Conservation (phyloP, 2,888 invertebrate genomes). For the Hirtodrosophila cameraria region DNA sequence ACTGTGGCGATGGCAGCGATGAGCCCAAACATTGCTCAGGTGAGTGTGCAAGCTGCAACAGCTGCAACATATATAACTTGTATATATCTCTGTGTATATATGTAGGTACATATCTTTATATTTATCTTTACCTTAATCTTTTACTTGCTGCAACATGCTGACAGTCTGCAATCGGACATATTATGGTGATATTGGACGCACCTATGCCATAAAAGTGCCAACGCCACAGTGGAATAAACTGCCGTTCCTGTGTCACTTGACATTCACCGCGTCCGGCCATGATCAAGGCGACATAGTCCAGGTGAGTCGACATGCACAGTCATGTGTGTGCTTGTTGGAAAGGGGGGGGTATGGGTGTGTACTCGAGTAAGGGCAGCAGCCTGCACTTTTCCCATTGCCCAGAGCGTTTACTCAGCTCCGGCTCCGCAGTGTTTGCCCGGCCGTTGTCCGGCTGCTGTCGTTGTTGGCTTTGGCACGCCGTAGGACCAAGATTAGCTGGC, state of each 20-base stretch:
- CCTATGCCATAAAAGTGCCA: slow-evolving; percentile 91
- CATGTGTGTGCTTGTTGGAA: neutral
- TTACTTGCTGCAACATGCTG: slow-evolving; percentile 22
- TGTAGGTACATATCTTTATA: neutral
- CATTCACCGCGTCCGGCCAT: slow-evolving; percentile 95
- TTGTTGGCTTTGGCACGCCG: slow-evolving; percentile 57
- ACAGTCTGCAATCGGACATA: slow-evolving; percentile 94
- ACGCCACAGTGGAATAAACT: slow-evolving; percentile 90
- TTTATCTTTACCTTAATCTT: slow-evolving; percentile 14
- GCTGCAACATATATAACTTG: neutral
- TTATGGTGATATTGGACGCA: slow-evolving; percentile 93
- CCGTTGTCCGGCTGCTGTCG: slow-evolving; percentile 29
- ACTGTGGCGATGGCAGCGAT: slow-evolving; percentile 94
- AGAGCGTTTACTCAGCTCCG: neutral
- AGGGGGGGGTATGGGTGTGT: neutral
- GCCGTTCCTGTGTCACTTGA: slow-evolving; percentile 95
- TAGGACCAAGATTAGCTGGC: slow-evolving; percentile 69
- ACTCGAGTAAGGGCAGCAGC: neutral
- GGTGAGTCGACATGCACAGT: slow-evolving; percentile 84
- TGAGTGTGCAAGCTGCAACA: slow-evolving; percentile 80
- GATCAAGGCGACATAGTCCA: slow-evolving; percentile 95
- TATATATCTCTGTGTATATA: neutral
- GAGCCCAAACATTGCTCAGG: slow-evolving; percentile 92
- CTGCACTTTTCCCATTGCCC: neutral
- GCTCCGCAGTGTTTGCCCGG: slow-evolving; percentile 29